Percentiles rank a stretch among this genome's conserved stretches.
Conservation (phyloP, 2,797 vertebrate genomes). For the Masticophis lateralis region DNA sequence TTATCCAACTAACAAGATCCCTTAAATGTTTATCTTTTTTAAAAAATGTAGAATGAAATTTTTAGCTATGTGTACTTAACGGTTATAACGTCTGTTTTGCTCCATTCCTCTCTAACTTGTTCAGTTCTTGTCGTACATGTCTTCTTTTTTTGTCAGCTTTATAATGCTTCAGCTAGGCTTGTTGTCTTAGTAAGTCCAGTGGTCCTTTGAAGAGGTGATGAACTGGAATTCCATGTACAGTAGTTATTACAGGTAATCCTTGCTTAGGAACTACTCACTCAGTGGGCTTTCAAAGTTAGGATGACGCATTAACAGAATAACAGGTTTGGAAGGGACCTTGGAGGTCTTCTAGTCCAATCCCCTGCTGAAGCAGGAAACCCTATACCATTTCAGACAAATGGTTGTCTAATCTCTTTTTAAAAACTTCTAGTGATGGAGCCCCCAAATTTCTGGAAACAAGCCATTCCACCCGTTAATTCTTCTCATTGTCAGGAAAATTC, state of each 20-base stretch:
- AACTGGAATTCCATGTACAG: neutral
- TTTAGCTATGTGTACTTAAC: neutral
- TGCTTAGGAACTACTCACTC: neutral
- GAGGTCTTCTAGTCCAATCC: no score
- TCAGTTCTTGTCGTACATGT: neutral
- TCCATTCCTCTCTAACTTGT: neutral
- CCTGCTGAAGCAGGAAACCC: no score
- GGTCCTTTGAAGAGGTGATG: neutral
- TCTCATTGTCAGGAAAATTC: no score
- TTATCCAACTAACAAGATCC: neutral
- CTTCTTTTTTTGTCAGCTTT: neutral
- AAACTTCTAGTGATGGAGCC: neutral
- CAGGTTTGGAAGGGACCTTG: no score
- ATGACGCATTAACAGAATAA: neutral
- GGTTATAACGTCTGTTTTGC: neutral
- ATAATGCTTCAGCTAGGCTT: neutral
- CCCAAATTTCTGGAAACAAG: neutral
- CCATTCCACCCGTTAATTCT: neutral
- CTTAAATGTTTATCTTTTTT: neutral
- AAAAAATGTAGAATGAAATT: neutral
- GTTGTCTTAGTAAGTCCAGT: neutral
- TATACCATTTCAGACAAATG: no score
- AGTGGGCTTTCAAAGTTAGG: neutral
- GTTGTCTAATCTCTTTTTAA: neutral
- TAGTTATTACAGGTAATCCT: neutral